These are phyloP conservation scores for Pocillopora grandis DNA, from an alignment of 92 coral and sea anemone genomes.

Conservation along the genomic window DNA sequence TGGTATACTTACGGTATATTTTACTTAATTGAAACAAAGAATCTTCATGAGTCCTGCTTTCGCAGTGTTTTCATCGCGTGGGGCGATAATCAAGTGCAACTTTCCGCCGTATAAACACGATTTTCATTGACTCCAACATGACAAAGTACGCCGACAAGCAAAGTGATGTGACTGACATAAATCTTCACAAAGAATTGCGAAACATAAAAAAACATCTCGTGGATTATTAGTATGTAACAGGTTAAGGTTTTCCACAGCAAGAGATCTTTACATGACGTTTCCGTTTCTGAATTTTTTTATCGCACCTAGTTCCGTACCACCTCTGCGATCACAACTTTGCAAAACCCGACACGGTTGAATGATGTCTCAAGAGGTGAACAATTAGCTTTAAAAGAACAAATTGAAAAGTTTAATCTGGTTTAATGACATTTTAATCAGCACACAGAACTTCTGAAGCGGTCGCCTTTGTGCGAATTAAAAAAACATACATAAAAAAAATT, in stretches of 20 bases:
- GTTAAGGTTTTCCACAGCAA: conserved; percentile 25
- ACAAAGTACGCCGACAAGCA: conserved; percentile 57
- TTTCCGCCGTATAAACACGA: conserved; percentile 36
- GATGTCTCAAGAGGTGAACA: conserved; percentile 37
- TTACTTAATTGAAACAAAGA: not conserved
- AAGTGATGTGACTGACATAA: conserved; percentile 14
- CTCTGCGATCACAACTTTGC: not conserved
- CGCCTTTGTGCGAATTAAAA: conserved; percentile 11
- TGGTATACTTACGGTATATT: not conserved
- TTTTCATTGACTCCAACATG: conserved; percentile 39
- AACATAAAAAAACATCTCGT: not conserved
- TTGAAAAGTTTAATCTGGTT: conserved; percentile 14
- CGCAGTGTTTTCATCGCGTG: conserved; percentile 37
- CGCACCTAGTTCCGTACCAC: not conserved
- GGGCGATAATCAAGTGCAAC: conserved; percentile 22
- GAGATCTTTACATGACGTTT: conserved; percentile 8
- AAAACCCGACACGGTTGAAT: conserved; percentile 33
- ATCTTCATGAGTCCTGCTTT: not conserved
- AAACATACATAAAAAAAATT: conserved; percentile 2
- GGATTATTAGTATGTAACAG: conserved; percentile 21
- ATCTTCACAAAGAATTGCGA: conserved; percentile 16
- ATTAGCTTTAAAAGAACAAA: conserved; percentile 21
- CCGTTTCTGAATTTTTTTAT: conserved; percentile 2
- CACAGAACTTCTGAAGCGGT: not conserved
- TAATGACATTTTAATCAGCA: conserved; percentile 20